Conservation (phyloP, 1,140 invertebrate species). For the Bombus sylvicola region DNA sequence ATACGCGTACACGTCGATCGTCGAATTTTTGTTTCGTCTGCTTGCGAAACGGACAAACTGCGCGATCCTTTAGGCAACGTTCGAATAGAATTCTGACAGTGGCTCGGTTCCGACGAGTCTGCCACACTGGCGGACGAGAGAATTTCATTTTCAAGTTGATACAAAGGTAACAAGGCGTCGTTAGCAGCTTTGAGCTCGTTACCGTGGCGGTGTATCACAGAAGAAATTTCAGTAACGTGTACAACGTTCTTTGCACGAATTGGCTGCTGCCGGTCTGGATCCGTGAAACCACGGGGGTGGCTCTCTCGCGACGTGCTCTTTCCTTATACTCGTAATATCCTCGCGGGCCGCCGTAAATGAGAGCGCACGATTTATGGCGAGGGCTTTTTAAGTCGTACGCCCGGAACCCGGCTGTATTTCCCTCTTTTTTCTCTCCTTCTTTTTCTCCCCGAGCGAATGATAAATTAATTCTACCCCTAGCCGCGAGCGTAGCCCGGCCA, state of each 20-base stretch:
- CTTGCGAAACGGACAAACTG: too few species aligned
- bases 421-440: neutral
- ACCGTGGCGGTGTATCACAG: conserved; percentile 12
- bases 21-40: neutral
- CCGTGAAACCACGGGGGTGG: neutral
- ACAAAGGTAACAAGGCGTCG: conserved; percentile 56
- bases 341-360: conserved; percentile 27
- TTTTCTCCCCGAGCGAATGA: conserved; percentile 5
- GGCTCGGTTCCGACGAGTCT: neutral
- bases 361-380: conserved; percentile 42
- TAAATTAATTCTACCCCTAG: conserved; percentile 49
- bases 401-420: neutral
- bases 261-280: conserved; percentile 2
- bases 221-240: conserved; percentile 38
- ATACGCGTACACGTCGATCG: neutral
- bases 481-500: neutral
- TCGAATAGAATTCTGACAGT: neutral
- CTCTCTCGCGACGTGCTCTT: neutral
- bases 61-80: neutral
- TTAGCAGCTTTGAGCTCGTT: conserved; percentile 44
- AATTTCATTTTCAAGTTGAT: conserved; percentile 55
- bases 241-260: conserved; percentile 5
- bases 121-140: neutral
- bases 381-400: conserved; percentile 39
- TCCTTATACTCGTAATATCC: conserved; percentile 33